Base-by-base conservation (phyloP, 2,113 vertebrate genomes). In the Acinonyx jubatus region DNA sequence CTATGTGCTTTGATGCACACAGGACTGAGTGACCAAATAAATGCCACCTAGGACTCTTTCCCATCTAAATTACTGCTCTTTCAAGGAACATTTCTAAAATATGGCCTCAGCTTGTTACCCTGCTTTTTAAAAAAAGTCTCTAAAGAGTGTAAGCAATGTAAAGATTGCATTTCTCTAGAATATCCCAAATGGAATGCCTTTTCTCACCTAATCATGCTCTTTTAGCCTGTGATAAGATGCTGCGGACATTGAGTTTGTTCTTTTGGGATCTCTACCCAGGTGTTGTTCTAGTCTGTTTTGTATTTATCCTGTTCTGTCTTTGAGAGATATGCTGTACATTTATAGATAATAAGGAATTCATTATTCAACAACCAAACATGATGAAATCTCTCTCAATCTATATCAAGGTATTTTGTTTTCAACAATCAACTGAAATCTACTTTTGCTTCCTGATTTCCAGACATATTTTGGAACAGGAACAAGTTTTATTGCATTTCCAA, bases 11-110 rank as follows among this genome's bases (percentile, higher is more conserved):
- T 94, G 66, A 86, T 68, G 16, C 19, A 89, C 36, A 45, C 2
- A 57, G 4, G 31, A 57, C 36, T 31, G 80, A 82, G 84, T 41
- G 71, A 66, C 41, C n/a, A 33, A 96, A 86, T 92, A 33, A 96
- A 86, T 92, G 92, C 78, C 95, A 96, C 52, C 69, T 97, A 94
- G 95, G 76, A 96, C 73, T 96, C 25, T 97, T 97, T 90, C 90
- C 65, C 57, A 52, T 85, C 38, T 27, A 15, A 73, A 50, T 97
- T 92, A 84, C 38, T 97, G 36, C 8, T 96, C 95, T 95, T 97
- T 90, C 91, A 95, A 90, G 83, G 78, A 87, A 69, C 31, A 74
- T 55, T 94, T 94, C 63, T 89, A 78, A 94, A 95, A 89, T 10
- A 79, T 31, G 68, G 68, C 61, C 19, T 57, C 15, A 79, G n/a